These are phyloP conservation scores for Hydriomena furcata DNA, from an alignment of 2,888 invertebrate species.

Conservation along the genomic window DNA sequence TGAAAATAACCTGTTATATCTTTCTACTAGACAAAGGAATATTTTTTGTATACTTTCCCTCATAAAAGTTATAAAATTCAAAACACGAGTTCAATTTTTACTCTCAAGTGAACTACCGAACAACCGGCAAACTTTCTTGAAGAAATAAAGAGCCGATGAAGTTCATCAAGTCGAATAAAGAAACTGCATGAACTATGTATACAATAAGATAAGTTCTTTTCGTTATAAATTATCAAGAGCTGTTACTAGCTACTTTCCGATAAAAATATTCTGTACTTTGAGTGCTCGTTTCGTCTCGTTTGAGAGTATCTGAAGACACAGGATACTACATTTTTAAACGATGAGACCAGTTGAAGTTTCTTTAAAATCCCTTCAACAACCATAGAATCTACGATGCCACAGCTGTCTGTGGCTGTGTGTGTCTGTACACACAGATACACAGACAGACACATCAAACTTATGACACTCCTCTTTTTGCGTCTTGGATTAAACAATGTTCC, in stretches of 20 bases:
- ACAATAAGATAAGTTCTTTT: slow-evolving; percentile 7
- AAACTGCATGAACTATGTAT: slow-evolving; percentile 15
- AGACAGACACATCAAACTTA: no score
- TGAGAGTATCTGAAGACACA: no score
- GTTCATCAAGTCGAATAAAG: slow-evolving; percentile 18
- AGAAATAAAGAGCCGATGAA: slow-evolving; percentile 20
- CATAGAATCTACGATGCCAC: no score
- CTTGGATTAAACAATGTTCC: no score
- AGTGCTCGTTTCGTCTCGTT: no score
- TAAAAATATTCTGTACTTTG: no score
- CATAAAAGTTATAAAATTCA: not conserved
- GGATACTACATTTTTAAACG: no score
- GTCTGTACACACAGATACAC: no score
- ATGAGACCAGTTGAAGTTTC: not conserved
- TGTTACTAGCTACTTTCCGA: not conserved
- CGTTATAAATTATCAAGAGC: not conserved
- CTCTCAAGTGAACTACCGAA: slow-evolving; percentile 15
- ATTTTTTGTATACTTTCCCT: not conserved
- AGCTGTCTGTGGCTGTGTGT: no score
- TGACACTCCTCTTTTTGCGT: no score
- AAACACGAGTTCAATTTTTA: slow-evolving; percentile 7
- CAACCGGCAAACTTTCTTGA: slow-evolving; percentile 5
- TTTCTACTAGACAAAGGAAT: not conserved
- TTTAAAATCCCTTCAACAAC: not conserved
- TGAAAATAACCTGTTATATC: not conserved